A percentile compares a stretch with the other conserved stretches of the same genome.
Evolutionary conservation across 2,797 vertebrate species (phyloP).

Genomic region (Acanthornis magna): DNA sequence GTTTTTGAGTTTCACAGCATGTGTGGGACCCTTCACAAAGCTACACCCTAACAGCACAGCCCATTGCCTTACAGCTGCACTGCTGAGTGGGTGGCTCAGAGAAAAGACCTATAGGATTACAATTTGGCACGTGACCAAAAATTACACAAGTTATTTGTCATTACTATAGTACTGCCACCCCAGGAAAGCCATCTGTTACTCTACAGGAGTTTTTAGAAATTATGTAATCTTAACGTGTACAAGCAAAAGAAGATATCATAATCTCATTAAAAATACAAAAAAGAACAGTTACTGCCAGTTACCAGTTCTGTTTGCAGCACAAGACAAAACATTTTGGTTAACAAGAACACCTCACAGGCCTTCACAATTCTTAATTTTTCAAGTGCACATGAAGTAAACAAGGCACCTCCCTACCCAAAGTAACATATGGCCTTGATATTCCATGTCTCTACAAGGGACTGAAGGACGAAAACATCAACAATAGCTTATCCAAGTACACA

Average conservation of each 20-base stretch:
- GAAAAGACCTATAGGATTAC: neutral
- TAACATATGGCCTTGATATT: neutral
- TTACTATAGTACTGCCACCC: neutral
- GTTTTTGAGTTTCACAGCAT: neutral
- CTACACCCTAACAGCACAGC: neutral
- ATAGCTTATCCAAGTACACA: neutral
- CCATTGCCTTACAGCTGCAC: neutral
- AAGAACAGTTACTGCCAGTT: neutral
- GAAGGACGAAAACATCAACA: neutral
- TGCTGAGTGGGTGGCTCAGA: neutral
- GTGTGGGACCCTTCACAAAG: neutral
- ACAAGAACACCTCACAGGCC: neutral
- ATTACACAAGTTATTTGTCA: slow-evolving; percentile 12
- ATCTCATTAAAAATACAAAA: neutral
- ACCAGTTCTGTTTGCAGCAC: neutral
- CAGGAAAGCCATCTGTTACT: slow-evolving; percentile 10
- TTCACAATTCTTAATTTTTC: neutral
- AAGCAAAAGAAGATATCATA: neutral
- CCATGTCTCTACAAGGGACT: neutral
- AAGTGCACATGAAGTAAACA: neutral
- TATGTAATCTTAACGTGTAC: neutral
- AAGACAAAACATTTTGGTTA: neutral
- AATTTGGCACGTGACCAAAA: neutral
- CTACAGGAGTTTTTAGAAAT: neutral
- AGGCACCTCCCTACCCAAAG: neutral